Evolutionary conservation across 2,113 vertebrate species (phyloP), one percentile per base, ranked within the genome.

Genomic region (Chaetodon auriga): DNA sequence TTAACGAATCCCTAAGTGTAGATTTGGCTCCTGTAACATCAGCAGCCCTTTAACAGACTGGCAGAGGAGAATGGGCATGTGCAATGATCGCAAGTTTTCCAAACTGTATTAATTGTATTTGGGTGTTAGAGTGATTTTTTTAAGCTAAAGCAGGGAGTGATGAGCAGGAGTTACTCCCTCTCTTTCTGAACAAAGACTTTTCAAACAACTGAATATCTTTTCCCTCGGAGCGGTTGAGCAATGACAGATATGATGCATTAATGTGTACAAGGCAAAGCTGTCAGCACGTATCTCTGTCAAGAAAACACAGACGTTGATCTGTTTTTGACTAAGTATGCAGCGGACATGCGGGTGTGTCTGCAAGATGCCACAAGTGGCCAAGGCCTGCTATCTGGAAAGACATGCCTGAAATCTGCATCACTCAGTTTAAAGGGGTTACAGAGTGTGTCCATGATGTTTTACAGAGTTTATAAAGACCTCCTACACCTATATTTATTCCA

Each of bases 181-280:
- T 69, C 45, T 82, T 30, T 69, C 48, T 46, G 68, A 89, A 93
- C 91, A 95, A 93, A 93, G 90, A 84, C 80, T 63, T 88, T 87
- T 81, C 81, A 86, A 91, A 85, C 84, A 91, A 82, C 62, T 87
- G 82, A 78, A 81, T 38, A 1, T 66, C 3, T n/a, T 58, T 7
- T 6, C 55, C 36, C 36, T 41, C 7, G 11, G 30, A 64, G 13
- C 23, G 12, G 46, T 5, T 65, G 63, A 63, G 65, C 61, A 75
- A 23, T 36, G 36, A 45, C 41, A 48, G 38, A 76, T 21, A 14
- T 68, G n/a, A 64, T 68, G 5, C 66, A 66, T 30, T 7, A 16
- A 43, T 13, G 18, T 58, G 3, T 58, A 41, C 7, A 11, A 70
- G 36, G 46, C 7, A 68, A 25, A 64, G 16, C 4, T 9, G 3